Percentiles rank a stretch among this genome's conserved stretches.
These are phyloP conservation scores for Geococcyx californianus DNA, from an alignment of 2,113 vertebrate genomes.

Conservation along the genomic window DNA sequence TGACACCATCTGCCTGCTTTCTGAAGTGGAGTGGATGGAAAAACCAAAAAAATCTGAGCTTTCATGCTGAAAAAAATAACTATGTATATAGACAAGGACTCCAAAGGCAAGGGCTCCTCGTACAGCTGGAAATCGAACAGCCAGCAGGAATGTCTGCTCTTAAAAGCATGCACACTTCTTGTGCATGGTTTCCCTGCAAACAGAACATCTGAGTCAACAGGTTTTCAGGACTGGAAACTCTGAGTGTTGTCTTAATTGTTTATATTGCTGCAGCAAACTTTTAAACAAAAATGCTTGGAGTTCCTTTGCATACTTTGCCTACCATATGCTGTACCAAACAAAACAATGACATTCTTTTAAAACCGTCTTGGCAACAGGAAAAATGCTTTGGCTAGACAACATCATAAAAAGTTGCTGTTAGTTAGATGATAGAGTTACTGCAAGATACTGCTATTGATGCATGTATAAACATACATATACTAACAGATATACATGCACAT, in stretches of 20 bases:
- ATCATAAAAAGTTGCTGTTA: constrained; percentile 66
- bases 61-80: neutral
- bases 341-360: constrained; percentile 83
- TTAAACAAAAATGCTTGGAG: constrained; percentile 82
- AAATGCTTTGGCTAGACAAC: constrained; percentile 70
- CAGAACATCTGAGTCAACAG: constrained; percentile 84
- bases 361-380: constrained; percentile 70
- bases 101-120: constrained; percentile 27
- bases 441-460: neutral
- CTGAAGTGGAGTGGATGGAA: neutral
- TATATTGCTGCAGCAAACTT: constrained; percentile 80
- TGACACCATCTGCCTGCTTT: constrained; percentile 25
- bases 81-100: constrained; percentile 7
- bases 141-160: constrained; percentile 61
- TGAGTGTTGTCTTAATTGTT: constrained; percentile 82
- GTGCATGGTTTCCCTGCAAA: constrained; percentile 76
- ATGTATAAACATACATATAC: neutral
- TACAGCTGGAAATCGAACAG: constrained; percentile 22
- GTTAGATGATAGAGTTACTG: constrained; percentile 27
- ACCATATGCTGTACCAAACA: constrained; percentile 81
- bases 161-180: constrained; percentile 62
- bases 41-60: neutral
- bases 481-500: neutral
- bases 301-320: constrained; percentile 78
- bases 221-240: constrained; percentile 84